These are phyloP conservation scores for Amazona vittata DNA, from an alignment of 2,113 vertebrate species.

Conservation along the genomic window DNA sequence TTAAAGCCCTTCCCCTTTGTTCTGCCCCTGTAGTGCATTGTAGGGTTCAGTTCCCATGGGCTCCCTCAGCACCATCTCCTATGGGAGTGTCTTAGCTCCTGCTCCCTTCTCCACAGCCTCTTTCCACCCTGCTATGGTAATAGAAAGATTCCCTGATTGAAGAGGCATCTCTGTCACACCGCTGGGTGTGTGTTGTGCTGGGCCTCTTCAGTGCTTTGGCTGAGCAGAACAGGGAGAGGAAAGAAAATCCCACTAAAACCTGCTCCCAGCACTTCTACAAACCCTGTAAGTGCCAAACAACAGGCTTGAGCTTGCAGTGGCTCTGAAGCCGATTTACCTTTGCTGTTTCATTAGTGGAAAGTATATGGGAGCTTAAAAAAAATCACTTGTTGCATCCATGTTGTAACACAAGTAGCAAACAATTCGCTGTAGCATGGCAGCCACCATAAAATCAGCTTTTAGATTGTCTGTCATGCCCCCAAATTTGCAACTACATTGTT, in stretches of 20 bases:
- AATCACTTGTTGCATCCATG: slow-evolving; percentile 33
- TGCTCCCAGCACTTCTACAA: not conserved
- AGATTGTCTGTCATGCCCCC: slow-evolving; percentile 4
- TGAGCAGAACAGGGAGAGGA: not conserved
- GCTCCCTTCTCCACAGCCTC: not conserved
- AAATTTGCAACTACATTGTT: slow-evolving; percentile 39
- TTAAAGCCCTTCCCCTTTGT: not conserved
- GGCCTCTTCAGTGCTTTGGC: not conserved
- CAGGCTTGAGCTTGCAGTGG: not conserved
- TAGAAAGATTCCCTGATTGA: not conserved
- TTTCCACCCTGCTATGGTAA: not conserved
- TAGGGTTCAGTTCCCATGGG: not conserved
- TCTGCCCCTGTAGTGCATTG: not conserved
- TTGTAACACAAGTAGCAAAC: slow-evolving; percentile 30
- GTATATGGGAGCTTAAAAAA: not conserved
- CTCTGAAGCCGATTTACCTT: not conserved
- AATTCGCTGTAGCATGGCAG: slow-evolving; percentile 22
- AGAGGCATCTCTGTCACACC: not conserved
- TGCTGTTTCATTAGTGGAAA: not conserved
- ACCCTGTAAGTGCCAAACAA: not conserved
- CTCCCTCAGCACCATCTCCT: not conserved
- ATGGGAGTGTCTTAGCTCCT: not conserved
- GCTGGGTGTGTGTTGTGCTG: not conserved
- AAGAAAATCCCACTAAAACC: not conserved
- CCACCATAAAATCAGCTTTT: slow-evolving; percentile 44